phyloP scores from a whole-genome alignment of 2,113 vertebrate species.

The Dinomys branickii region DNA sequence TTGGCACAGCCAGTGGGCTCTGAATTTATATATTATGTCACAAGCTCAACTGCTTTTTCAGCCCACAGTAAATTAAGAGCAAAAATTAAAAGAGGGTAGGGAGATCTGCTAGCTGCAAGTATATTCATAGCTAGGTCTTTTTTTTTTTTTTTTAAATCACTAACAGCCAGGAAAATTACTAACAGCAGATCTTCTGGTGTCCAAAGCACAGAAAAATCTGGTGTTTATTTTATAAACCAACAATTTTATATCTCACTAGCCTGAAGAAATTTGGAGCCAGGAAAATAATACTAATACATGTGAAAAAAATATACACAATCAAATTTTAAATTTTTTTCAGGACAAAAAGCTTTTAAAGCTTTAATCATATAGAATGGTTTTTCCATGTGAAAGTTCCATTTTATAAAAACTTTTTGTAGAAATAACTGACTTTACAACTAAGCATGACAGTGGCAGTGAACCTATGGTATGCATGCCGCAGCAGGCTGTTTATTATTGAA shows the following conservation, averaged over 20 bases:
- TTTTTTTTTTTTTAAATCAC: background rate
- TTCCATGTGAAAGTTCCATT: background rate
- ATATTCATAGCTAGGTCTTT: conserved; percentile 54
- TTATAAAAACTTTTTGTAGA: background rate
- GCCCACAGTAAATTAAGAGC: conserved; percentile 64
- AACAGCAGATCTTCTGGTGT: conserved; percentile 38
- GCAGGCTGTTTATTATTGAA: background rate
- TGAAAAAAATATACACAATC: background rate
- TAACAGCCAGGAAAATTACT: conserved; percentile 44
- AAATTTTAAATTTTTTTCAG: background rate
- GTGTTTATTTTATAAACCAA: conserved; percentile 16
- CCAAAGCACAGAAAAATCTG: conserved; percentile 46
- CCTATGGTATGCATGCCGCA: background rate
- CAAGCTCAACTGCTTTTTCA: conserved; percentile 38
- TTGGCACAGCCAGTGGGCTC: background rate
- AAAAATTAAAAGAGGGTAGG: conserved; percentile 38
- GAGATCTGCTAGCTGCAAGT: conserved; percentile 25
- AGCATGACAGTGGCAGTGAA: background rate
- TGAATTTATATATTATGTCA: conserved; percentile 21
- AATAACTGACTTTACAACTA: conserved; percentile 5
- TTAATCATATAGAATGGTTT: background rate
- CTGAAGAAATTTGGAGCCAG: conserved; percentile 9
- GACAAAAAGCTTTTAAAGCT: background rate
- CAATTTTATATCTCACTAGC: background rate
- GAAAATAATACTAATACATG: background rate